A percentile compares a stretch with the other conserved stretches of the same genome.
Evolutionary conservation across 1,140 invertebrate species (phyloP).

Genomic region (Drosophila nigrodunni): DNA sequence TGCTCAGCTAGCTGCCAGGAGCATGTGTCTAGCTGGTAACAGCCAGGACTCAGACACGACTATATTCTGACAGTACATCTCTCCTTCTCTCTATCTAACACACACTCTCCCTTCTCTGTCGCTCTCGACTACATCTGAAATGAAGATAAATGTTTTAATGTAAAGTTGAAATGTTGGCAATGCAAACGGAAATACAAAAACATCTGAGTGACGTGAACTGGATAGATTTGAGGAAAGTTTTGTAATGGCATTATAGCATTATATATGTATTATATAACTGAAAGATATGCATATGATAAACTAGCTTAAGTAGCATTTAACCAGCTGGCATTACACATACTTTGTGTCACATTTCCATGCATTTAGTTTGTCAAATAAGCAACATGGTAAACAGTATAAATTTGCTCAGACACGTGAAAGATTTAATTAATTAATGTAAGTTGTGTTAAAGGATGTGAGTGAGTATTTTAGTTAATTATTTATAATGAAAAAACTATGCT

Average conservation of each 20-base stretch:
- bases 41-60: slow-evolving; percentile 33
- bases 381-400: neutral
- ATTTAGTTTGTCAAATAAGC: slow-evolving; percentile 24
- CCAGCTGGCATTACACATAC: slow-evolving; percentile 16
- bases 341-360: slow-evolving; percentile 28
- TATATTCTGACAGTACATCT: neutral
- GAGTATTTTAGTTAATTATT: no score
- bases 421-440: no score
- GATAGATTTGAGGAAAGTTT: slow-evolving; percentile 14
- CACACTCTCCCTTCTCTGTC: neutral
- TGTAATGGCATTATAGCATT: slow-evolving; percentile 37
- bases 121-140: slow-evolving; percentile 33
- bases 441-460: neutral
- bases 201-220: slow-evolving; percentile 25
- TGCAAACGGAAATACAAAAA: slow-evolving; percentile 1
- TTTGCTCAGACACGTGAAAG: neutral
- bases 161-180: slow-evolving; percentile 55
- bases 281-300: slow-evolving; percentile 33
- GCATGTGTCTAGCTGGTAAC: slow-evolving; percentile 49
- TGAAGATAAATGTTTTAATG: slow-evolving; percentile 74
- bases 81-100: neutral
- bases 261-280: slow-evolving; percentile 25
- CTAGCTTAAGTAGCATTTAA: slow-evolving; percentile 26
- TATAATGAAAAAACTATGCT: no score
- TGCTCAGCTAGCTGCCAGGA: slow-evolving; percentile 15